Percentiles rank a stretch among this genome's conserved stretches.
Evolutionary conservation across 1,140 invertebrate genomes (phyloP).

Genomic region (Vanessa tameamea): DNA sequence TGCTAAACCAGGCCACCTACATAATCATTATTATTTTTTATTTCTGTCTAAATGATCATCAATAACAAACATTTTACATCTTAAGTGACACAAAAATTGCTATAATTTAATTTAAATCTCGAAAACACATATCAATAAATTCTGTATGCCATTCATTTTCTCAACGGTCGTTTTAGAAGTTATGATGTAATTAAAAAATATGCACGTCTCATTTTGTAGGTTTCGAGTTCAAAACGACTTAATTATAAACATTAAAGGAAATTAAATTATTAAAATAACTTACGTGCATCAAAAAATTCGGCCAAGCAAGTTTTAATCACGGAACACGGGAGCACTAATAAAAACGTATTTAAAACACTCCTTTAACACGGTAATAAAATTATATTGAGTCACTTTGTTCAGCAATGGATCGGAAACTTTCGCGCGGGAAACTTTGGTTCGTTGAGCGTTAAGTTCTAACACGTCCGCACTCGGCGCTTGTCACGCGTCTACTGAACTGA

Average conservation of each 20-base stretch:
- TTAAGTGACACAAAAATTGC: conserved; percentile 2
- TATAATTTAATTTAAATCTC: conserved; percentile 21
- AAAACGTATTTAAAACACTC: conserved; percentile 42
- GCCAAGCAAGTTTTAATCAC: conserved; percentile 4
- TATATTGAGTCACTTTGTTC: conserved; percentile 16
- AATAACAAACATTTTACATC: conserved; percentile 4
- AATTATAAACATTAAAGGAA: conserved; percentile 26
- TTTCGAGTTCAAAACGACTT: conserved; percentile 11
- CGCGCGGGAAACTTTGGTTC: conserved; percentile 55
- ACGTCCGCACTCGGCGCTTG: conserved; percentile 52
- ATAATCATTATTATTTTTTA: neutral
- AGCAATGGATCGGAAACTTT: conserved; percentile 50
- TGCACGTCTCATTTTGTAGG: conserved; percentile 15
- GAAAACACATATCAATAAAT: conserved; percentile 25
- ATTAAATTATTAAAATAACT: conserved; percentile 29
- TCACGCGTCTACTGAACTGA: conserved; percentile 53
- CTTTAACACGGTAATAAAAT: conserved; percentile 37
- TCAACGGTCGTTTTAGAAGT: conserved; percentile 19
- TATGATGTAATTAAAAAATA: conserved; percentile 15
- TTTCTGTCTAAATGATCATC: neutral
- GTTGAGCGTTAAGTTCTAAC: conserved; percentile 22
- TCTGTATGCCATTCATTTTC: conserved; percentile 16
- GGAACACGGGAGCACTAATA: conserved; percentile 38
- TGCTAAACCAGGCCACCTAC: too few species aligned
- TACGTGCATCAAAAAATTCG: conserved; percentile 34